phyloP scores from a whole-genome alignment of 2,113 vertebrate genomes.

The Bos taurus region DNA sequence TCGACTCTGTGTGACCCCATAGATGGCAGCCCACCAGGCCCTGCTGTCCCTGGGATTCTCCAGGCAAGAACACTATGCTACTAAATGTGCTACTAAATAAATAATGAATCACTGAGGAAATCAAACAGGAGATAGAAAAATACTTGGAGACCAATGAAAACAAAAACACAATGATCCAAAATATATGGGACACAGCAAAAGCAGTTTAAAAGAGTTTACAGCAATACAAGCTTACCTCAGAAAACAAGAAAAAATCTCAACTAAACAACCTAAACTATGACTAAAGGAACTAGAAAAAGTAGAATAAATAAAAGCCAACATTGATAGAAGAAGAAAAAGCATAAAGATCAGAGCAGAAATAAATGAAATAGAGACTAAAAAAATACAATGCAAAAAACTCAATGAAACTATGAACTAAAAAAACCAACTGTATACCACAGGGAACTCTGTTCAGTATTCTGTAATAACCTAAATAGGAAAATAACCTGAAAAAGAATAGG shows the following conservation, averaged over 20 bases:
- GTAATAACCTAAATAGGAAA: neutral
- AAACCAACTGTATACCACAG: neutral
- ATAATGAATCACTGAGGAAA: neutral
- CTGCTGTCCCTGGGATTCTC: no score
- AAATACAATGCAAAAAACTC: neutral
- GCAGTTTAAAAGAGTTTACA: neutral
- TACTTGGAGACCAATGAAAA: neutral
- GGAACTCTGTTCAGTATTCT: neutral
- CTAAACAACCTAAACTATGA: neutral
- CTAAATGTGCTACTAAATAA: neutral
- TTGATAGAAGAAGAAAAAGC: neutral
- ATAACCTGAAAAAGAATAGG: neutral
- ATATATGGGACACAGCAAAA: neutral
- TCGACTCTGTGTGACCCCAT: no score
- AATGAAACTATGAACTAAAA: neutral
- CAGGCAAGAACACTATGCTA: no score
- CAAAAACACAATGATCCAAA: neutral
- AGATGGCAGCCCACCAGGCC: no score
- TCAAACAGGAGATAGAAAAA: neutral
- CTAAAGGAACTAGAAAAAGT: neutral
- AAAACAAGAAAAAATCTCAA: neutral
- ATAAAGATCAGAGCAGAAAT: neutral
- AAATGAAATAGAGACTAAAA: neutral
- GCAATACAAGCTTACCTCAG: neutral
- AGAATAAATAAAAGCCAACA: neutral